phyloP scores from a whole-genome alignment of 2,797 vertebrate species.

The Thripadectes ignobilis region DNA sequence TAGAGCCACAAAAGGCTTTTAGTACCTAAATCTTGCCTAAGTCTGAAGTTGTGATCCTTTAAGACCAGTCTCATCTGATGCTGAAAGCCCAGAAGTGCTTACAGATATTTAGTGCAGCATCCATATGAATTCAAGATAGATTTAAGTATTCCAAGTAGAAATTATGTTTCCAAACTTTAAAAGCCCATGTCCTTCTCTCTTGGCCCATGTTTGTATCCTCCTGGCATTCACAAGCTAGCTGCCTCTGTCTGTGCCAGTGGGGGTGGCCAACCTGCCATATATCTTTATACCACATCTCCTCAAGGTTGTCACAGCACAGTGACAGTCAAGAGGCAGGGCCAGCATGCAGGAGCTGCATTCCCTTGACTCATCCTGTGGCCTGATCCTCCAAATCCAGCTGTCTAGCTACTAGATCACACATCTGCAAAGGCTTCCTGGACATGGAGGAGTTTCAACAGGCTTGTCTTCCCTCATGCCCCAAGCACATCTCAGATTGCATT shows the following conservation, averaged over 20 bases:
- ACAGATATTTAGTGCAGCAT: background rate
- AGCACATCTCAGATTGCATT: background rate
- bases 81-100: background rate
- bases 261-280: background rate
- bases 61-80: background rate
- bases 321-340: background rate
- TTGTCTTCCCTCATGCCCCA: background rate
- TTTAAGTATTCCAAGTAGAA: background rate
- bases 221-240: background rate
- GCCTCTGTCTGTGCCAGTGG: no score
- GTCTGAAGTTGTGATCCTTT: background rate
- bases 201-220: background rate
- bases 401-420: no score
- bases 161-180: background rate
- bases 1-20: background rate
- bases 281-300: background rate
- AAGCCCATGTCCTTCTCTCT: accelerated
- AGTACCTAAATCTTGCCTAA: background rate
- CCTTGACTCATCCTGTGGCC: background rate
- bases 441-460: background rate
- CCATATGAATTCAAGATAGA: background rate
- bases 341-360: background rate
- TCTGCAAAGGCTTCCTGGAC: background rate
- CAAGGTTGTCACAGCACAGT: accelerated
- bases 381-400: background rate